These are phyloP conservation scores for Brachyopa scutellaris DNA, from an alignment of 2,888 invertebrate species.

Conservation along the genomic window DNA sequence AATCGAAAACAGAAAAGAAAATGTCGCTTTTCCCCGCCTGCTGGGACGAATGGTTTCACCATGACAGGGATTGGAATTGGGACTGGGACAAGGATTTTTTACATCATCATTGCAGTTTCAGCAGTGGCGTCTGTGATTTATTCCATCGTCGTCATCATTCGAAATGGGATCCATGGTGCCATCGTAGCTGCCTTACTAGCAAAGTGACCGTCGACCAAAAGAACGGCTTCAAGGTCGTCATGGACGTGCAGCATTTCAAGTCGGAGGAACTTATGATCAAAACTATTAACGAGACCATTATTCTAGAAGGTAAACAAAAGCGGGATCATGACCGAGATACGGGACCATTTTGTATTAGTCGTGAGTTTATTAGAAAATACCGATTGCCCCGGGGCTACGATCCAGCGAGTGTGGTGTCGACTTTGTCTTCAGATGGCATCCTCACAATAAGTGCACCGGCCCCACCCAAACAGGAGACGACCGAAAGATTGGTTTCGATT, in stretches of 20 bases:
- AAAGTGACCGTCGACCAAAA: conserved; percentile 78
- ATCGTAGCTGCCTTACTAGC: conserved; percentile 78
- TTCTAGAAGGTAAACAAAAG: conserved; percentile 78
- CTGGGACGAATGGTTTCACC: conserved; percentile 58
- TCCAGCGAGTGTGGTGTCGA: conserved; percentile 78
- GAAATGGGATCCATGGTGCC: conserved; percentile 76
- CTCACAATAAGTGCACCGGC: conserved; percentile 79
- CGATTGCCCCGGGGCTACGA: conserved; percentile 79
- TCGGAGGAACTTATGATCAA: conserved; percentile 78
- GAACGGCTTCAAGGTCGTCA: conserved; percentile 78
- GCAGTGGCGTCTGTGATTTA: conserved; percentile 26
- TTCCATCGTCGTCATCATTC: conserved; percentile 34
- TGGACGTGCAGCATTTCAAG: conserved; percentile 79
- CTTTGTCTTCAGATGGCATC: conserved; percentile 79
- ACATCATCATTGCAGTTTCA: conserved; percentile 29
- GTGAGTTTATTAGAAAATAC: conserved; percentile 78
- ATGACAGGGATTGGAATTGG: conserved; percentile 28
- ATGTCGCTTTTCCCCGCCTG: conserved; percentile 39
- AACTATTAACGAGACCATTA: conserved; percentile 78
- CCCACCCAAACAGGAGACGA: conserved; percentile 78
- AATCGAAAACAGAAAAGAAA: not conserved
- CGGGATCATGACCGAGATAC: conserved; percentile 76
- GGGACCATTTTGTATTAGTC: conserved; percentile 78
- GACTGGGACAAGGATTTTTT: conserved; percentile 34
- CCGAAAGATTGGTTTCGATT: conserved; percentile 78